Evolutionary conservation across 2,888 invertebrate genomes (phyloP).

Genomic region (Diaprepes abbreviatus): DNA sequence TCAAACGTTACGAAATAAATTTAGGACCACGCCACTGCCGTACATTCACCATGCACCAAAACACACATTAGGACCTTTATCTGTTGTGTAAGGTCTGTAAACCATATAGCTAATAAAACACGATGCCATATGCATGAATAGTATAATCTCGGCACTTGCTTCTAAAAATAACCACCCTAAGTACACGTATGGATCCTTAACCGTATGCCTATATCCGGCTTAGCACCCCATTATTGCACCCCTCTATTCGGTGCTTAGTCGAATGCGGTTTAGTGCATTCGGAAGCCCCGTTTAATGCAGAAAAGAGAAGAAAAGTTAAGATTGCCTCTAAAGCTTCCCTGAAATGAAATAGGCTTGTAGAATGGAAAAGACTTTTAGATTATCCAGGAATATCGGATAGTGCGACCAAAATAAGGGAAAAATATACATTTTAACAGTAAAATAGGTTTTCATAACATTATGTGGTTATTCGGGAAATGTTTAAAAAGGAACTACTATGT

Average conservation of each 20-base stretch:
- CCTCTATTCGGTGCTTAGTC: slow-evolving; percentile 29
- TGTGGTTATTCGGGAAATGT: too few species aligned
- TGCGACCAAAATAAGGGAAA: too few species aligned
- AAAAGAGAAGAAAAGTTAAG: background rate
- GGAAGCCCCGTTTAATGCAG: background rate
- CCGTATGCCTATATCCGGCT: slow-evolving; percentile 47
- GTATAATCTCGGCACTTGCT: slow-evolving; percentile 41
- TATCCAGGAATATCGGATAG: too few species aligned
- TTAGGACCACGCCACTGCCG: background rate
- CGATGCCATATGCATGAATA: slow-evolving; percentile 32
- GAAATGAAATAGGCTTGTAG: background rate
- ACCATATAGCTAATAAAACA: slow-evolving; percentile 33
- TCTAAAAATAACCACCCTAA: slow-evolving; percentile 46
- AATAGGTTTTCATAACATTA: too few species aligned
- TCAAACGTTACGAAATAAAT: too few species aligned
- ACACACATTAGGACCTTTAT: slow-evolving; percentile 13
- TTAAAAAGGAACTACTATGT: too few species aligned
- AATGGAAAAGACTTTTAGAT: too few species aligned
- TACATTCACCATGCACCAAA: slow-evolving; percentile 10
- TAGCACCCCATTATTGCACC: slow-evolving; percentile 42
- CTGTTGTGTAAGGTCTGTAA: slow-evolving; percentile 19
- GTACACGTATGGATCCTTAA: slow-evolving; percentile 36
- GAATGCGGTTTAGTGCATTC: slow-evolving; percentile 22
- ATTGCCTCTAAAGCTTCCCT: background rate
- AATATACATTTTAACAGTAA: too few species aligned